phyloP scores from a whole-genome alignment of 2,888 invertebrate species.

The Theristus sp. region DNA sequence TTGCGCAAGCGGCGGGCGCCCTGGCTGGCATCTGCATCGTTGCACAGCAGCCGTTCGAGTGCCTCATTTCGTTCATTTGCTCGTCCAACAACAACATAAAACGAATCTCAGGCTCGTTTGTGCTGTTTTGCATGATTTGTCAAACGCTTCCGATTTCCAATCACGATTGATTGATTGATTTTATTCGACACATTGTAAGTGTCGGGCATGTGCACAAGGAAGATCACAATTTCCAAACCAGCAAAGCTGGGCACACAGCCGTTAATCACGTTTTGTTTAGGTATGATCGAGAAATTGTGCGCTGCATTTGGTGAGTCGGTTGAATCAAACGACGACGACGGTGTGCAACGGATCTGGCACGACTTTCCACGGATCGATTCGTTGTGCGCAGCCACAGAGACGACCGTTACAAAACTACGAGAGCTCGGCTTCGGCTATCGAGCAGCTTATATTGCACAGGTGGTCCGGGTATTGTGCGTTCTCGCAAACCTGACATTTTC shows the following conservation, averaged over 20 bases:
- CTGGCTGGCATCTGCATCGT: conserved; percentile 64
- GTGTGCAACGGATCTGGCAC: conserved; percentile 46
- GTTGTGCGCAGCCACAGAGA: conserved; percentile 34
- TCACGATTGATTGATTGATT: no score
- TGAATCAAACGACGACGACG: conserved; percentile 38
- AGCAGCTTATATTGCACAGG: not conserved
- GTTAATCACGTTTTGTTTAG: conserved; percentile 42
- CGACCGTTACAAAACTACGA: not conserved
- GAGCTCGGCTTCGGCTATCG: conserved; percentile 30
- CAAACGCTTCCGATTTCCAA: not conserved
- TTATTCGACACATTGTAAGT: no score
- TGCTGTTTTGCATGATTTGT: not conserved
- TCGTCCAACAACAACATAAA: conserved; percentile 89
- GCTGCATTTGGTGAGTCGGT: conserved; percentile 50
- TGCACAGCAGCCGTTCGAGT: conserved; percentile 72
- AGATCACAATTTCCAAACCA: no score
- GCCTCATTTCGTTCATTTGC: conserved; percentile 83
- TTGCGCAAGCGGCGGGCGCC: not conserved
- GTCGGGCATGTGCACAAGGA: no score
- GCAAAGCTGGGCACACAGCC: no score
- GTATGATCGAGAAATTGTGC: conserved; percentile 81
- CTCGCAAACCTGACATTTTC: no score
- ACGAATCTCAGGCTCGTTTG: conserved; percentile 28
- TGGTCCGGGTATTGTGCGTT: not conserved
- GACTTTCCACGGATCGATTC: conserved; percentile 59